phyloP scores from a whole-genome alignment of 2,888 invertebrate species.

The Vesta saturnalis region DNA sequence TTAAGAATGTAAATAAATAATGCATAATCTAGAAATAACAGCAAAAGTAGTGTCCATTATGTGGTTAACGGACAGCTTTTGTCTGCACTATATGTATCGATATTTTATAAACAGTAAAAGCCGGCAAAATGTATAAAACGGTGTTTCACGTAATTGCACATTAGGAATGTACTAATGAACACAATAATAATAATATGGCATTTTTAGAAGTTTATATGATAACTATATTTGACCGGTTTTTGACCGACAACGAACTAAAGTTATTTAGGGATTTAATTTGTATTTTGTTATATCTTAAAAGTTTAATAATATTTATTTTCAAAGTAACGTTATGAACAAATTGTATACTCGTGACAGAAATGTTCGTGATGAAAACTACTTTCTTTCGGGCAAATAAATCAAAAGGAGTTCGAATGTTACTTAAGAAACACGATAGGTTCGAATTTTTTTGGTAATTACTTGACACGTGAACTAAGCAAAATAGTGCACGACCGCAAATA shows the following conservation, averaged over 20 bases:
- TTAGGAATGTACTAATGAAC: slow-evolving; percentile 2
- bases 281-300: slow-evolving; percentile 8
- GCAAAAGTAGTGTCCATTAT: not conserved
- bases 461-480: slow-evolving; percentile 19
- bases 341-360: slow-evolving; percentile 20
- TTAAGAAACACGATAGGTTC: not conserved
- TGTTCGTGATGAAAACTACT: slow-evolving; percentile 22
- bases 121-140: too few relatives aligned
- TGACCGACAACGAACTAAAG: not conserved
- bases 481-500: slow-evolving; percentile 16
- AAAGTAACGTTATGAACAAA: slow-evolving; percentile 7
- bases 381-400: slow-evolving; percentile 13
- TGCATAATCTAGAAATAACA: not conserved
- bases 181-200: slow-evolving; percentile 1
- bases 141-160: not conserved
- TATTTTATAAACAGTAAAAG: not conserved
- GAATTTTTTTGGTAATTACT: slow-evolving; percentile 1
- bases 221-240: slow-evolving; percentile 7
- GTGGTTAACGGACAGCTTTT: not conserved
- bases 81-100: not conserved
- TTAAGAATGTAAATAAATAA: not conserved
- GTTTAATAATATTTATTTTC: slow-evolving; percentile 7
- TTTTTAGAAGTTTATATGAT: slow-evolving; percentile 9
- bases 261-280: slow-evolving; percentile 7
- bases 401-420: not conserved